Conservation (phyloP, 1,140 invertebrate species). For the Leptestheria dahalacensis region DNA sequence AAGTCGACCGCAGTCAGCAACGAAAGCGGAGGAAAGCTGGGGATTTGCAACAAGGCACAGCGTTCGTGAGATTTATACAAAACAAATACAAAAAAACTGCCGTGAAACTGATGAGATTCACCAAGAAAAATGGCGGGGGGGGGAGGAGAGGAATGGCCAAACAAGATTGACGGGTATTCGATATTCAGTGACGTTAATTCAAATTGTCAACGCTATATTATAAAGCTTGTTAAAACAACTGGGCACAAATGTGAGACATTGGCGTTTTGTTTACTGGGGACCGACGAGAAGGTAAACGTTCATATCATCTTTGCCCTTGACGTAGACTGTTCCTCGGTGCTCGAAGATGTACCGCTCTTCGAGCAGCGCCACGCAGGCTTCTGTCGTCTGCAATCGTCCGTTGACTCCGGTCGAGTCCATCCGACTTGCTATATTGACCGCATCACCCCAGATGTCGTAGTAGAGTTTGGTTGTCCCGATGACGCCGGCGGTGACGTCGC, state of each 20-base stretch:
- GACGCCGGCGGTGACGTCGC: conserved; percentile 87
- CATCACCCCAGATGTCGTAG: conserved; percentile 98
- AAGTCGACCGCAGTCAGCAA: too few species aligned
- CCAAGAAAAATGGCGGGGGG: too few species aligned
- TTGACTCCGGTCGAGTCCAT: conserved; percentile 87
- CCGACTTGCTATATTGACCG: conserved; percentile 88
- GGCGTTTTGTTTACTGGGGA: conserved; percentile 9
- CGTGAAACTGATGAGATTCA: not conserved
- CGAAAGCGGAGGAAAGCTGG: not conserved
- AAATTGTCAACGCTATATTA: too few species aligned
- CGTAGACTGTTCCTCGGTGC: conserved; percentile 68
- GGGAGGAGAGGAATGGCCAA: too few species aligned
- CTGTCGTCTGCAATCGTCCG: conserved; percentile 71
- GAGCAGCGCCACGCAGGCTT: conserved; percentile 49
- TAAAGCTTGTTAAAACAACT: too few species aligned
- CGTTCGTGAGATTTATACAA: not conserved
- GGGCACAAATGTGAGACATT: not conserved
- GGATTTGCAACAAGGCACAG: not conserved
- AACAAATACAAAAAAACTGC: not conserved
- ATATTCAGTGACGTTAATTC: too few species aligned
- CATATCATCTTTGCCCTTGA: conserved; percentile 93
- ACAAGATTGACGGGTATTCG: too few species aligned
- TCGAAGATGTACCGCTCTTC: conserved; percentile 56
- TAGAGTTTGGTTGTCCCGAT: conserved; percentile 91
- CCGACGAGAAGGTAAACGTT: conserved; percentile 53